Base-by-base conservation (phyloP, 64 coral and sea anemone genomes). In the Platygyra sinensis region DNA sequence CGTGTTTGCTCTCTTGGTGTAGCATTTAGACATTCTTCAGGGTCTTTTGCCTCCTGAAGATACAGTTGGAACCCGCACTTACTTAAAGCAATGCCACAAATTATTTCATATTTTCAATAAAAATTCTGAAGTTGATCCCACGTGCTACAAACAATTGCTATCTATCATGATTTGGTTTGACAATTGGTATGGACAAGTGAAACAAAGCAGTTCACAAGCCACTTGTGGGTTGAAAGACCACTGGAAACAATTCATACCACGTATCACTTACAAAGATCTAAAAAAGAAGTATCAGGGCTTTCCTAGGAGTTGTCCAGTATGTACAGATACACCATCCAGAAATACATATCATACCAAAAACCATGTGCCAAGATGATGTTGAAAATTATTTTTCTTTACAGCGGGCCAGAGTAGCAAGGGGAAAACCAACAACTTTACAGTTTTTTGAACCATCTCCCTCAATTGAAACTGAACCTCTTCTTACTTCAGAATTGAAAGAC, bases 351-450 rank as follows among this genome's bases (percentile, higher is more conserved):
- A 83, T 91, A 28, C 89, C 80, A 25, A 91, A 91, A 17, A 83
- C 78, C 22, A 83, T 91, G 79, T 91, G 89, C 24, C 89, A 91
- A 46, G 89, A 91, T 91, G 89, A 91, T 91, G 89, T 91, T 16
- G 80, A 91, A 63, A 91, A 85, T 63, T 85, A 91, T 52, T 84
- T 85, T 63, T 91, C 89, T 30, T 33, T 91, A 19, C 78, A 83
- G n/a, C 24, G 89, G 13, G 89, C 52, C 6, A 91, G 89, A n/a
- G 72, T 86, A 39, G 28, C 90, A 76, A 82, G 90, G 67, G 82
- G 90, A 0, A 78, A 92, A 87, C 82, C 90, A 76, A 86, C 82
- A 64, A 57, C 64, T n/a, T 13, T 72, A 33, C 90, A 87, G 29
- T 92, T 86, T 64, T 86, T 92, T 85, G 90, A 87, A 36, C 67